These are phyloP conservation scores for Catharus minimus DNA, from an alignment of 2,113 vertebrate genomes.

Conservation along the genomic window DNA sequence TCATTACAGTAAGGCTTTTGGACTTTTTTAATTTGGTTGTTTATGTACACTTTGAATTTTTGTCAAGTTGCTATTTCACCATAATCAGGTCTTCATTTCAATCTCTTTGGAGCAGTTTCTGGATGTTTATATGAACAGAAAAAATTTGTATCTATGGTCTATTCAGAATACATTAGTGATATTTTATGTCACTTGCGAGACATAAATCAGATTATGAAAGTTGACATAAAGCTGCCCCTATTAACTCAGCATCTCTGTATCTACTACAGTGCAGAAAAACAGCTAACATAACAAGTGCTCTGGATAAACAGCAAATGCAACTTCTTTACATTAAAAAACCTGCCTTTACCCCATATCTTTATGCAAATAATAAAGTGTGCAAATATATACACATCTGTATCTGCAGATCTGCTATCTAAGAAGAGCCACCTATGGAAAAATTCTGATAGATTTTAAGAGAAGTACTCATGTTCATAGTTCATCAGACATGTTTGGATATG, in stretches of 20 bases:
- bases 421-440: not conserved
- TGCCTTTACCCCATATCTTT: not conserved
- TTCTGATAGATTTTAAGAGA: not conserved
- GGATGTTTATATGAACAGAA: not conserved
- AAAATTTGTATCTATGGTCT: not conserved
- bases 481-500: not conserved
- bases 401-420: not conserved
- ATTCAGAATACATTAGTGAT: not conserved
- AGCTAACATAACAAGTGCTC: not conserved
- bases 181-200: constrained; percentile 6
- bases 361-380: not conserved
- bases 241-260: not conserved
- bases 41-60: not conserved
- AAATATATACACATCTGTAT: not conserved
- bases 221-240: not conserved
- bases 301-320: not conserved
- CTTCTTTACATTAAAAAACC: not conserved
- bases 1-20: not conserved
- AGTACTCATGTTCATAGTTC: not conserved
- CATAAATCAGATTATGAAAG: not conserved
- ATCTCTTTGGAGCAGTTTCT: not conserved
- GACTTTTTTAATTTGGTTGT: not conserved
- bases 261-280: not conserved
- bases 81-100: not conserved
- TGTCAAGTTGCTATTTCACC: not conserved